phyloP scores from a whole-genome alignment of 2,113 vertebrate species.

The human region GRCh38 chr5:65608001-65608500 shows the following conservation, averaged over 20 bases:
- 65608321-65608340: constrained; percentile 6
- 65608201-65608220: neutral
- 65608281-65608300: neutral
- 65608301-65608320: neutral
- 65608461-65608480: neutral
- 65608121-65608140: neutral
- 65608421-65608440: neutral
- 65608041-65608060: neutral
- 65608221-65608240: neutral
- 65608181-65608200: neutral
- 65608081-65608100: neutral
- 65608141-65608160: constrained; percentile 23
- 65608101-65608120: neutral
- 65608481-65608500: neutral
- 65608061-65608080: neutral
- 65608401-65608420: neutral
- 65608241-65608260: neutral
- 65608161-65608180: neutral
- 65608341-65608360: neutral
- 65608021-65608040: neutral
- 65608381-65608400: neutral
- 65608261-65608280: neutral
- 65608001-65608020: neutral
- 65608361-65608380: neutral
- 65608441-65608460: neutral